A percentile compares a stretch with the other conserved stretches of the same genome.
These are phyloP conservation scores for Mamestra configurata DNA, from an alignment of 1,140 invertebrate species.

Conservation along the genomic window DNA sequence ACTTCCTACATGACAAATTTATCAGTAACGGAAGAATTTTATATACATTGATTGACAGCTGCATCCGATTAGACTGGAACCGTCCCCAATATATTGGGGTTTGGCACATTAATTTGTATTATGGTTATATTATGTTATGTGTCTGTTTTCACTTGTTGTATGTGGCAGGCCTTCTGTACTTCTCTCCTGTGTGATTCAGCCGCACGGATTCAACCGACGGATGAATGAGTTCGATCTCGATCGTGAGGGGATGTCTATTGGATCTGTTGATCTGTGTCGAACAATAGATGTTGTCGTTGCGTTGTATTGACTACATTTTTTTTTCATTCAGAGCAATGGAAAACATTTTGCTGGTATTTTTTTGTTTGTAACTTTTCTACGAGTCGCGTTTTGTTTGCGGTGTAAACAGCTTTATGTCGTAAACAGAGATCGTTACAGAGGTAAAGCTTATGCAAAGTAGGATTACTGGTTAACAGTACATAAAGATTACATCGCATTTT, in stretches of 20 bases:
- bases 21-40: no score
- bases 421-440: neutral
- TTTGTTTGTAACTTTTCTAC: neutral
- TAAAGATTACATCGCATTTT: conserved; percentile 1
- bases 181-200: neutral
- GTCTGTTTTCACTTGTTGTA: no score
- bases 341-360: conserved; percentile 3
- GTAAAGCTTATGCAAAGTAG: neutral
- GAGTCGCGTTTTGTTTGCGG: neutral
- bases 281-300: conserved; percentile 37
- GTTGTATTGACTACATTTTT: conserved; percentile 31
- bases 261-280: conserved; percentile 26
- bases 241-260: conserved; percentile 70
- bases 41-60: no score
- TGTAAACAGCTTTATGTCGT: neutral
- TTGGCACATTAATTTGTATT: no score
- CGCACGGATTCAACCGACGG: conserved; percentile 57
- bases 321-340: conserved; percentile 3
- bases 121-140: no score
- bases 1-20: no score
- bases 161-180: neutral
- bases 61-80: no score
- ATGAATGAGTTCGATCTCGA: conserved; percentile 77
- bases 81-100: no score
- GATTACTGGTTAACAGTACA: neutral